Percentiles rank a stretch among this genome's conserved stretches.
These are phyloP conservation scores for Acipenser oxyrinchus DNA, from an alignment of 2,797 vertebrate genomes.

Conservation along the genomic window DNA sequence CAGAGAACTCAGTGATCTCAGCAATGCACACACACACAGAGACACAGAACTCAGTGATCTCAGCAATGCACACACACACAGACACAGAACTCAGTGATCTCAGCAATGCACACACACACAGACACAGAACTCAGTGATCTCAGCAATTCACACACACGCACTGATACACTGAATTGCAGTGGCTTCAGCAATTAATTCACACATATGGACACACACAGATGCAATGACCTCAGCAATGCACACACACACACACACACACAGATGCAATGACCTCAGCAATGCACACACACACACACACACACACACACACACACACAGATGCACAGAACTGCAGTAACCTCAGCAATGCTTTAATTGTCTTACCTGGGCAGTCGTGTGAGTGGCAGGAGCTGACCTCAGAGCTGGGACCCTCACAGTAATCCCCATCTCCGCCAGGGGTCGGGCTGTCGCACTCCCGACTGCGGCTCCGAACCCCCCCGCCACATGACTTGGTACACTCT, in stretches of 20 bases:
- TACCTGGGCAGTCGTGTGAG: constrained; percentile 67
- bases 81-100: too few relatives aligned
- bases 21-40: too few relatives aligned
- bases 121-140: too few relatives aligned
- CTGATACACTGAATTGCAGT: neutral
- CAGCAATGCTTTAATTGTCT: neutral
- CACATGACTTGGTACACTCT: constrained; percentile 72
- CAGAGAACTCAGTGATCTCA: too few relatives aligned
- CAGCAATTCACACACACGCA: too few relatives aligned
- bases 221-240: neutral
- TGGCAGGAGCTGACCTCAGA: constrained; percentile 59
- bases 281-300: neutral
- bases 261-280: neutral
- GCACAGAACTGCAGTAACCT: neutral
- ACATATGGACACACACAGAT: neutral
- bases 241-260: neutral
- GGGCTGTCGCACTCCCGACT: constrained; percentile 67
- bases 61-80: too few relatives aligned
- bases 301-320: neutral
- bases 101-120: too few relatives aligned
- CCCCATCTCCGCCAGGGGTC: constrained; percentile 54
- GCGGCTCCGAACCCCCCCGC: constrained; percentile 64
- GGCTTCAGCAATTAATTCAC: too few relatives aligned
- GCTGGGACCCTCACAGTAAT: constrained; percentile 73
- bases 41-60: too few relatives aligned